Evolutionary conservation across 2,113 vertebrate genomes (phyloP).

Genomic region (Arenaria interpres): DNA sequence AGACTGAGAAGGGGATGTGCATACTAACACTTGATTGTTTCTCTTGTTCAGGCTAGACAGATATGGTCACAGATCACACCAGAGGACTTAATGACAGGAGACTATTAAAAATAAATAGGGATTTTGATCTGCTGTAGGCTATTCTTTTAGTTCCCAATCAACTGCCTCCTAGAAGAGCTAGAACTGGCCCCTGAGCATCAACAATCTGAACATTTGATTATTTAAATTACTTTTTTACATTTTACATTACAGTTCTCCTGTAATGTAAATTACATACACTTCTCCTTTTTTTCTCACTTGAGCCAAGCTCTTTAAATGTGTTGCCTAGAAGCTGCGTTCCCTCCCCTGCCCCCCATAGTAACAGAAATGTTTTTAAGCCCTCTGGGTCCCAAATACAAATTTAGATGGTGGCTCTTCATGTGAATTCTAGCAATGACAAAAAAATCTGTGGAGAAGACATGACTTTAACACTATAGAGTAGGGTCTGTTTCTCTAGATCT

Average conservation of each 20-base stretch:
- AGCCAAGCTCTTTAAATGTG: not conserved
- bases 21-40: not conserved
- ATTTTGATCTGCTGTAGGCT: not conserved
- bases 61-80: not conserved
- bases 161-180: not conserved
- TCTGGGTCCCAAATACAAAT: not conserved
- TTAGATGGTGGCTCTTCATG: not conserved
- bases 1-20: not conserved
- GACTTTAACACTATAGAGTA: not conserved
- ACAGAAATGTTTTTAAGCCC: not conserved
- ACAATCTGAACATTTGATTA: not conserved
- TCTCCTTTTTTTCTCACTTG: not conserved
- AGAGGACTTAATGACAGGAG: not conserved
- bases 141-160: not conserved
- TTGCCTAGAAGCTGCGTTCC: not conserved
- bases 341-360: not conserved
- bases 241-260: not conserved
- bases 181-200: not conserved
- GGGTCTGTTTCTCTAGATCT: not conserved
- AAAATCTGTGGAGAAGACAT: not conserved
- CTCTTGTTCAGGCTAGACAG: not conserved
- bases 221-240: too few relatives aligned
- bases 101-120: not conserved
- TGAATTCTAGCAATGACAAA: not conserved
- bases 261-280: too few relatives aligned